These are phyloP conservation scores for Loriculus beryllinus DNA, from an alignment of 2,797 vertebrate species.

Conservation along the genomic window DNA sequence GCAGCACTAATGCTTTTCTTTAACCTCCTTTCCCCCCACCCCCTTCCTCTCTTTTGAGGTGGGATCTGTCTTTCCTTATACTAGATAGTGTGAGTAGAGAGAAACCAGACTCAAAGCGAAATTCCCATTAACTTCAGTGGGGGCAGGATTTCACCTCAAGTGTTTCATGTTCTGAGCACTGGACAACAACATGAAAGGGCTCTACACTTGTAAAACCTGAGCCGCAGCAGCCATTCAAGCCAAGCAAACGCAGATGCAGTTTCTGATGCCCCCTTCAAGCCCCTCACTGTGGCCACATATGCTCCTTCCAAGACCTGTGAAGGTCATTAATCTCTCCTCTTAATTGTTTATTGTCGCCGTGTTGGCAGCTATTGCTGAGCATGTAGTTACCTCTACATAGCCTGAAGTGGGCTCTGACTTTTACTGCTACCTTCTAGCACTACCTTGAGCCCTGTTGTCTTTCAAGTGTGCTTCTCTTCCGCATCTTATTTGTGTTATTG, in stretches of 20 bases:
- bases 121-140: conserved; percentile 40
- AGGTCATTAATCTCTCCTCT: conserved; percentile 5
- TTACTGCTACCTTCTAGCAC: not conserved
- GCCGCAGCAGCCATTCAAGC: not conserved
- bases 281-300: not conserved
- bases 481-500: not conserved
- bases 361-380: conserved; percentile 22
- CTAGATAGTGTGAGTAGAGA: conserved; percentile 40
- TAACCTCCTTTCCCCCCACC: not conserved
- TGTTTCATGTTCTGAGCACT: conserved; percentile 51
- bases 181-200: conserved; percentile 67
- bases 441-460: not conserved
- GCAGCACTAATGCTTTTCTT: not conserved
- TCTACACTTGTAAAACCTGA: conserved; percentile 60
- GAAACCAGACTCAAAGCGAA: conserved; percentile 54
- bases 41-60: not conserved
- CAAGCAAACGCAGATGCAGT: conserved; percentile 16
- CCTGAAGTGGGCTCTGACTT: not conserved
- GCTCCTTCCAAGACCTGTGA: not conserved
- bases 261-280: conserved; percentile 20
- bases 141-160: conserved; percentile 60
- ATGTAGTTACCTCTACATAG: not conserved
- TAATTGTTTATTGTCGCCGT: conserved; percentile 19
- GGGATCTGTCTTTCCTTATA: conserved; percentile 34
- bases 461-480: not conserved